Evolutionary conservation across 2,888 invertebrate species (phyloP), one percentile per base, ranked within the genome.

Genomic region (Cataglyphis altisquamis): DNA sequence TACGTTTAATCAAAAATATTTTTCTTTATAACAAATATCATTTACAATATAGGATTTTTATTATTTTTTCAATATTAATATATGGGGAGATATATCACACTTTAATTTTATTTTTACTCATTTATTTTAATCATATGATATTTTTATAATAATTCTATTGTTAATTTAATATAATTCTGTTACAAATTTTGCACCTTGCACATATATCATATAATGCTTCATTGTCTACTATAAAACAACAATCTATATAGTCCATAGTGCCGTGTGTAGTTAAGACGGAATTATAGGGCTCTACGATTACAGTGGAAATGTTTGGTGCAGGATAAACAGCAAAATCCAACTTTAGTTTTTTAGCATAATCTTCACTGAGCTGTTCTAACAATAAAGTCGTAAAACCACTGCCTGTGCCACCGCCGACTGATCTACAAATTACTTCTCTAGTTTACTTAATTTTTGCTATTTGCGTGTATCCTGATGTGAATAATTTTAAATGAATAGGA

Each of bases 281-380:
- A 91, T 97, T 98, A 91, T 97, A 97, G 0, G 97, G 97, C 92
- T 97, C 97, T 0, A 97, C 97, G 86, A 97, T 96, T 9, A 97
- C 95, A 0, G 97, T 97, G 0, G 97, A 97, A 74, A 97, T 96
- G 94, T 96, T 97, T 0, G 98, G 98, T 1, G 98, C 97, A n/a
- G 98, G 98, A 95, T 98, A 98, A 78, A 98, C 96, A 0, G 96
- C 95, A 91, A 96, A 97, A 92, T 97, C 97, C 21, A 97, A 93
- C 92, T 96, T 96, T 0, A 96, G 95, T 57, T 95, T 95, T 91
- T 96, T 97, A 25, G 96, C 96, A 92, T 97, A 98, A 88, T 97
- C 96, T 36, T 95, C 95, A 2, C 94, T 92, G 1, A 98, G 94
- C 36, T 95, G 92, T 90, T 98, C 97, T 87, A 97, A 95, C 70